Evolutionary conservation across 2,113 vertebrate species (phyloP), one percentile per base, ranked within the genome.

Genomic region (Muntiacus reevesi): DNA sequence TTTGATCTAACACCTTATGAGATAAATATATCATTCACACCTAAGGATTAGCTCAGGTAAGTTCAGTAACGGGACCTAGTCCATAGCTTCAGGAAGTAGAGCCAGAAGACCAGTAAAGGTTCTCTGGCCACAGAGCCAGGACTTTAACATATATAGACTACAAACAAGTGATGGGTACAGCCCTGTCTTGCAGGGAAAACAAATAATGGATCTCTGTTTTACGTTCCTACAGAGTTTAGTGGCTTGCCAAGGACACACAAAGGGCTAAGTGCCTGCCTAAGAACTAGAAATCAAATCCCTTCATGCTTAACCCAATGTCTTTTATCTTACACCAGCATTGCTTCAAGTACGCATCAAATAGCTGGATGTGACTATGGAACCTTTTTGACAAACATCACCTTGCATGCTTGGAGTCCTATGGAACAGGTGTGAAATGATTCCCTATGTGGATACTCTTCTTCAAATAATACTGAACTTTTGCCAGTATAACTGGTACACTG

Each of bases 261-360:
- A 45, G 15, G 27, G 15, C n/a, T 60, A n/a, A 62, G n/a, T 27
- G 14, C 21, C 28, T 7, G 11, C 11, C 6, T 12, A 15, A 19
- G 1, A 2, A 62, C 19, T 36, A n/a, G 45, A 91, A 91, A 27
- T 13, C 21, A 27, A 87, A 16, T 54, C 28, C 45, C 10, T 60
- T 33, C 7, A 7, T 28, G 30, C 43, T 45, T 74, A 64, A n/a
- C 40, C 10, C 11, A 30, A 0, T 7, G 43, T 36, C 25, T 33
- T 64, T 14, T 36, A 50, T 17, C 47, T 87, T 67, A 59, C 0
- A 36, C n/a, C 21, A 54, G 45, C 67, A 40, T 7, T 19, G 2
- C 10, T 52, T 45, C 4, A 28, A 33, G 4, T 25, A 0, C 0
- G 5, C 27, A 55, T 81, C 54, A 43, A 78, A 47, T 30, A 28